Evolutionary conservation across 2,888 invertebrate species (phyloP), one percentile per base, ranked within the genome.

Genomic region (Latheticus oryzae): DNA sequence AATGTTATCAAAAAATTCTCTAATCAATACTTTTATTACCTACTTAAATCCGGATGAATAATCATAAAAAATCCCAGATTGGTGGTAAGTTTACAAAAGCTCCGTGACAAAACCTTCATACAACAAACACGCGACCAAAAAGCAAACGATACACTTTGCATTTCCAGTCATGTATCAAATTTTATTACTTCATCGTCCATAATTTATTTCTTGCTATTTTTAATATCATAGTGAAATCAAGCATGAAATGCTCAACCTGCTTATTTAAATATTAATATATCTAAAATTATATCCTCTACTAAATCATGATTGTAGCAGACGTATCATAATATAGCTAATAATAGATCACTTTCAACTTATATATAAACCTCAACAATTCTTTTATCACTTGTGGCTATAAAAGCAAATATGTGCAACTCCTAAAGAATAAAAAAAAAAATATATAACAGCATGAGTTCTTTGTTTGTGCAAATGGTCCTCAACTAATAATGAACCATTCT

Each of bases 361-460:
- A n/a, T n/a, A n/a, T n/a, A n/a, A n/a, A n/a, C n/a, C n/a, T n/a
- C n/a, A n/a, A n/a, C n/a, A n/a, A n/a, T n/a, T n/a, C n/a, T 16
- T 21, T 53, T 28, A 53, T 53, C 43, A 53, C 50, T 57, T 57
- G 58, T 52, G 52, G 58, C 52, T 26, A 52, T 40, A 47, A 48
- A n/a, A 48, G 38, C 50, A 15, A 42, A 47, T 24, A 47, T 40
- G 47, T 52, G 48, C 40, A 52, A 40, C 45, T 40, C 40, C 52
- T 45, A n/a, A 38, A 28, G 43, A 30, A 47, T 11, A 30, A 26
- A 32, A 24, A 21, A 48, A 38, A 53, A n/a, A n/a, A n/a, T n/a
- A n/a, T n/a, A n/a, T 47, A 53, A 58, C 48, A 19, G 53, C 48
- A 58, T 53, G 53, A 21, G 47, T 40, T 48, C 53, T 58, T 58